Percentiles rank a stretch among this genome's conserved stretches.
Conservation (phyloP, 2,797 vertebrate species). For the Falco berigora region DNA sequence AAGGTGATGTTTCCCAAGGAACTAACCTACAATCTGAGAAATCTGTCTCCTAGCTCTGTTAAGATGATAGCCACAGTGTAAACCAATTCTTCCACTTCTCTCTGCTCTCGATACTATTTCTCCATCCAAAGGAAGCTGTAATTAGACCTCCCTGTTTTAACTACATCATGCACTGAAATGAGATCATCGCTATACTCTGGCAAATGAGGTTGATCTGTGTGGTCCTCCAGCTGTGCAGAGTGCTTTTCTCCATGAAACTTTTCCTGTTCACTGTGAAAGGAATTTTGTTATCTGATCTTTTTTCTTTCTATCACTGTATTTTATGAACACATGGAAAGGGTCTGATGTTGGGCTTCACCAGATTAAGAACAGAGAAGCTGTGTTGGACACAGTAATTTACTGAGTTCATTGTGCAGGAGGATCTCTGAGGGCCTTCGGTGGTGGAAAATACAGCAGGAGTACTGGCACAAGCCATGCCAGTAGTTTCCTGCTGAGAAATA, state of each 20-base stretch:
- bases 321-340: neutral
- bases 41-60: neutral
- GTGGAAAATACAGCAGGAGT: neutral
- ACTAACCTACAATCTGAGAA: neutral
- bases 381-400: neutral
- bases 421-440: neutral
- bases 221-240: constrained; percentile 1
- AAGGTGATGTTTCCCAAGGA: neutral
- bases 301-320: neutral
- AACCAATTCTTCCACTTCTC: neutral
- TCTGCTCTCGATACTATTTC: neutral
- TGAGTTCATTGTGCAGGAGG: neutral
- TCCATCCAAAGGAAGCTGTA: neutral
- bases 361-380: neutral
- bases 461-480: neutral
- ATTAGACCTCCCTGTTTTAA: neutral
- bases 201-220: constrained; percentile 21
- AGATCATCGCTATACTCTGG: neutral
- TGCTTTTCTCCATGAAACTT: neutral
- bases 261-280: neutral
- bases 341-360: neutral
- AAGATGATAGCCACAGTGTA: neutral
- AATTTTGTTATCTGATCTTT: neutral
- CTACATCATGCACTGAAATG: neutral
- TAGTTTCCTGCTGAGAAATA: neutral